Evolutionary conservation across 2,888 invertebrate genomes (phyloP).

Genomic region (Mantis religiosa): DNA sequence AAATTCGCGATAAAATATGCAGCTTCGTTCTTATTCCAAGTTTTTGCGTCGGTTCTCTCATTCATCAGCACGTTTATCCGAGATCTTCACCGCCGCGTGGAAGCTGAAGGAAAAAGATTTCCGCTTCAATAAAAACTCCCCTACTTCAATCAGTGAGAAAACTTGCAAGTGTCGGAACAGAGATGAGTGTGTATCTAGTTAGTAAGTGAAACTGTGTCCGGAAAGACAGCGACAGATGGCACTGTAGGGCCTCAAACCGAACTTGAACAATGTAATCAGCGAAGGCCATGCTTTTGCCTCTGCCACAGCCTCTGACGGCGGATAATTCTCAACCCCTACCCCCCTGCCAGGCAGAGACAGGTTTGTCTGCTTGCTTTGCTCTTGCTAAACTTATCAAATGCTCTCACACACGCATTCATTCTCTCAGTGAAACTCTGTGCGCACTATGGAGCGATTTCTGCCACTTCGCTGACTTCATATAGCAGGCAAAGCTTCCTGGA

Average conservation of each 20-base stretch:
- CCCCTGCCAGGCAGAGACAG: not conserved
- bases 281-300: conserved; percentile 1
- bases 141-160: not conserved
- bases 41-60: not conserved
- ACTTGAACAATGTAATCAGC: conserved; percentile 15
- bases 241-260: not conserved
- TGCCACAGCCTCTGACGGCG: not conserved
- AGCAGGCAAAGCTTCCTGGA: conserved; percentile 2
- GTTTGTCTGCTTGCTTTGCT: not conserved
- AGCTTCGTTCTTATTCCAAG: not conserved
- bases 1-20: not conserved
- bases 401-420: not conserved
- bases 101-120: not conserved
- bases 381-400: conserved; percentile 4
- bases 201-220: not conserved
- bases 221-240: not conserved
- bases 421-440: not conserved
- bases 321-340: not conserved
- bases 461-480: conserved; percentile 6
- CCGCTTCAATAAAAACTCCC: not conserved
- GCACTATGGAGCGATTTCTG: conserved; percentile 6
- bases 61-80: not conserved
- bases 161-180: not conserved
- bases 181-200: not conserved
- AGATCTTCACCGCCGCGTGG: not conserved